Evolutionary conservation across 2,113 vertebrate genomes (phyloP).

Genomic region (Bubo blakistoni): DNA sequence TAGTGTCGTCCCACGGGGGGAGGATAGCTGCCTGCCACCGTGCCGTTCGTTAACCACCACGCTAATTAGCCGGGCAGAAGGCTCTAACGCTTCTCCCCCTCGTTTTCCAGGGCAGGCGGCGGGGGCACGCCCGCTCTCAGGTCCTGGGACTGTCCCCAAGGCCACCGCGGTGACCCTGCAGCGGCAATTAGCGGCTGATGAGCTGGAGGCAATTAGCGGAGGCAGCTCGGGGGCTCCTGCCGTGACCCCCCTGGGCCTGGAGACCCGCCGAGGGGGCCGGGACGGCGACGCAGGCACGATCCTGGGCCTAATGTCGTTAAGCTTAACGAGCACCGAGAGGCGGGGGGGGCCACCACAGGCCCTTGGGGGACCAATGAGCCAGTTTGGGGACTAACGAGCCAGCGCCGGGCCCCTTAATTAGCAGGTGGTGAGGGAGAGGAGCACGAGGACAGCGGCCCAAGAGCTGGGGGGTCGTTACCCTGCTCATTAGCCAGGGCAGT

Average conservation of each 20-base stretch:
- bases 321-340: not conserved
- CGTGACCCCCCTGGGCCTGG: too few species aligned
- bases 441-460: too few species aligned
- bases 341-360: too few species aligned
- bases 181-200: not conserved
- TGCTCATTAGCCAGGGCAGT: too few species aligned
- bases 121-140: not conserved
- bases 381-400: not conserved
- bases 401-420: not conserved
- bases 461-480: too few species aligned
- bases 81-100: not conserved
- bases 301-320: not conserved
- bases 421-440: not conserved
- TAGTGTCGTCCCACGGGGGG: too few species aligned
- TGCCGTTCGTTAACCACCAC: accelerated
- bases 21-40: not conserved
- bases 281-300: not conserved
- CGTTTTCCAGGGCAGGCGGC: not conserved
- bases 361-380: not conserved
- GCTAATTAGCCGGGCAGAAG: accelerated
- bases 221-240: too few species aligned
- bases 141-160: not conserved
- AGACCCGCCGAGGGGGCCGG: not conserved
- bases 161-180: not conserved
- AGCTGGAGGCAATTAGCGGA: not conserved